Evolutionary conservation across 2,888 invertebrate species (phyloP).

Genomic region (Gonocerus acuteangulatus): DNA sequence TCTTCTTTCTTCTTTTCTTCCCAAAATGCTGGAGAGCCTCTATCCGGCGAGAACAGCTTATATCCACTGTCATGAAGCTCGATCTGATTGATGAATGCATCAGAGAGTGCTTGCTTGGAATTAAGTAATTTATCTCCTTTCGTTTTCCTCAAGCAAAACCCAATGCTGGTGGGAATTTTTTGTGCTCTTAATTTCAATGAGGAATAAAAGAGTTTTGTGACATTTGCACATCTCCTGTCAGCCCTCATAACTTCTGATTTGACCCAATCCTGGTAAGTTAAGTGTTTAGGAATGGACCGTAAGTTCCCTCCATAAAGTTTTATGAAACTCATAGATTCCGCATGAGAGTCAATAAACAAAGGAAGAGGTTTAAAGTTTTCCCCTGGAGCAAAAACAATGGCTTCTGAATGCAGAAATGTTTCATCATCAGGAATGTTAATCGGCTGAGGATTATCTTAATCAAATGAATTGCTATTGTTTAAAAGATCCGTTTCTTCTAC

Average conservation of each 20-base stretch:
- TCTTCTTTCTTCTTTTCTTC: constrained; percentile 24
- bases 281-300: not conserved
- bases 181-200: constrained; percentile 5
- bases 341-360: no score
- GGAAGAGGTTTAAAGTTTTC: no score
- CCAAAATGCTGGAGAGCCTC: no score
- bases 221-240: constrained; percentile 5
- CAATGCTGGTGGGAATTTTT: constrained; percentile 5
- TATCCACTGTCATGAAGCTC: not conserved
- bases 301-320: not conserved
- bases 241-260: constrained; percentile 27
- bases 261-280: constrained; percentile 16
- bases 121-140: constrained; percentile 3
- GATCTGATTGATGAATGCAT: not conserved
- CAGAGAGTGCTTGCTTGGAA: not conserved
- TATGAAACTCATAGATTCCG: no score
- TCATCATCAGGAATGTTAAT: no score
- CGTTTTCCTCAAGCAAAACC: constrained; percentile 10
- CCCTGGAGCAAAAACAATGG: no score
- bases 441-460: no score
- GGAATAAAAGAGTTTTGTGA: constrained; percentile 4
- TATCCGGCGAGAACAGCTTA: no score
- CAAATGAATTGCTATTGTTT: no score
- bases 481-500: no score
- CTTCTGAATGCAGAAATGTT: no score